Base-by-base conservation (phyloP, 2,888 invertebrate genomes). In the Dyspetes luteomarginatus region DNA sequence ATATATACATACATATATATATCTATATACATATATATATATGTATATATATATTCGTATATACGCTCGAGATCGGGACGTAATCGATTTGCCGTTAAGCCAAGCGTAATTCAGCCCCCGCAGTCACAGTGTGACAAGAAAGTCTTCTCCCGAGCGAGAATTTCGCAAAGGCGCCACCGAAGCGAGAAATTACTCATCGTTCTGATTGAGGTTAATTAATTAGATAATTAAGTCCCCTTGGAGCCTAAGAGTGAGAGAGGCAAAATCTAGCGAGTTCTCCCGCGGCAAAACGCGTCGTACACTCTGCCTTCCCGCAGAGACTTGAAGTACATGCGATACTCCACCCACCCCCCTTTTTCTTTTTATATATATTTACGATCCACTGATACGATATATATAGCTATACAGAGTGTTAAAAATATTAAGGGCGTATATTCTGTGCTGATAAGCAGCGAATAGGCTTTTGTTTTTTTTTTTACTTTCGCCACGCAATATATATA, bases 181-280 rank as follows among this genome's bases (percentile, higher is more conserved):
- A 92, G 88, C 92, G 92, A 89, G 92, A 92, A 92, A 92, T 92
- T 92, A 92, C 92, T 91, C 91, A 91, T 91, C 92, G 91, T 91
- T 91, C 90, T 91, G 92, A 92, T 92, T 92, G 92, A 91, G 91
- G 91, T 92, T 92, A 92, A 92, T 92, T 92, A 91, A 92, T 92
- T 92, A 92, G 92, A 92, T 92, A 92, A 92, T 92, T 91, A 92
- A 91, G 90, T 90, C 89, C 83, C 83, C 83, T 81, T 48, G 85
- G 85, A 85, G 85, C 84, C 4, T 17, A n/a, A 73, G 48, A 62
- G 79, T 83, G 85, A 78, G 78, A 71, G 78, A 80, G 78, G 81
- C 77, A 83, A 85, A n/a, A n/a, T n/a, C 82, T 79, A 75, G 65
- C 74, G 79, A 74, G 55, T 67, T 7, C 12, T 45, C 69, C 67